phyloP scores from a whole-genome alignment of 2,113 vertebrate genomes.

The Gadus macrocephalus region DNA sequence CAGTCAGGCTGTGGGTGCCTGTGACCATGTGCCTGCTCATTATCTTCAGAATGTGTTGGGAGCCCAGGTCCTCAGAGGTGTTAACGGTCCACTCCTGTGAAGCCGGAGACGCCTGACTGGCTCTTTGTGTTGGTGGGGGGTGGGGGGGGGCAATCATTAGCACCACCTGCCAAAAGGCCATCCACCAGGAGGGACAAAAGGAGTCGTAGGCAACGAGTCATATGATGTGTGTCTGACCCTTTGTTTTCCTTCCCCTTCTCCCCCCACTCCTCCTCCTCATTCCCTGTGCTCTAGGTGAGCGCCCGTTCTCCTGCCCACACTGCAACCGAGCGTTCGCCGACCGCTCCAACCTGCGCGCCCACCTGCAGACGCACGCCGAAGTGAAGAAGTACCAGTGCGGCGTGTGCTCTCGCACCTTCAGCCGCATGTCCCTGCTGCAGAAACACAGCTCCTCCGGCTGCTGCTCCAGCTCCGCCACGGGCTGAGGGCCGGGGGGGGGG shows the following conservation, averaged over 20 bases:
- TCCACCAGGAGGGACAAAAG: background rate
- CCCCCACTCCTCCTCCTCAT: constrained; percentile 16
- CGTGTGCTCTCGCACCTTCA: constrained; percentile 92
- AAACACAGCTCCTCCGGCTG: constrained; percentile 91
- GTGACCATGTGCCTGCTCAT: constrained; percentile 45
- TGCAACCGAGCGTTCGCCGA: constrained; percentile 95
- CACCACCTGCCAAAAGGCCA: constrained; percentile 5
- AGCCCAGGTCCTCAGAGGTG: constrained; percentile 31
- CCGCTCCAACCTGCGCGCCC: constrained; percentile 96
- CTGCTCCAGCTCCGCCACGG: constrained; percentile 73
- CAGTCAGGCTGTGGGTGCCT: constrained; percentile 47
- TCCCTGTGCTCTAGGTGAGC: constrained; percentile 77
- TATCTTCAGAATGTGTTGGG: constrained; percentile 38
- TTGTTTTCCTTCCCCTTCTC: background rate
- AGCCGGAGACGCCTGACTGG: constrained; percentile 10
- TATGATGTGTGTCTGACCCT: constrained; percentile 8
- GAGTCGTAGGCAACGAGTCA: constrained; percentile 3
- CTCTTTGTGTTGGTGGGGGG: background rate
- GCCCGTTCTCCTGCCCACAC: constrained; percentile 93
- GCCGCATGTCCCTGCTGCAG: constrained; percentile 94
- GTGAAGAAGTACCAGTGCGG: constrained; percentile 96
- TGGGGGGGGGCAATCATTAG: background rate
- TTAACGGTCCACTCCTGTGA: constrained; percentile 37
- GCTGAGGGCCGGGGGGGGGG: constrained; percentile 34
- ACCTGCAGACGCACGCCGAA: constrained; percentile 94